Evolutionary conservation across 2,113 vertebrate genomes (phyloP), one percentile per base, ranked within the genome.

Genomic region (Neodon shergylaensis): DNA sequence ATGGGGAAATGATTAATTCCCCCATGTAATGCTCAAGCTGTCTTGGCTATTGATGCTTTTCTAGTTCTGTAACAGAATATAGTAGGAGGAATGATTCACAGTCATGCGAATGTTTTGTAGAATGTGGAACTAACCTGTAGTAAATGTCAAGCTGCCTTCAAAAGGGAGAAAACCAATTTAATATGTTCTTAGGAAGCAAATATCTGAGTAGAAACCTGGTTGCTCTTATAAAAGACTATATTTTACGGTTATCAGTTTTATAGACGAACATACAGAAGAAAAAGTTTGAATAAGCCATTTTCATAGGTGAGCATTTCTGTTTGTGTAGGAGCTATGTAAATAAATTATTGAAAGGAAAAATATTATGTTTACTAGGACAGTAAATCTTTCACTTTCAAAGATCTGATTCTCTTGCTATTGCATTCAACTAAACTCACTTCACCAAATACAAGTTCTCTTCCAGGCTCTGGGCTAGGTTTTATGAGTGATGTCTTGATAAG

Each of bases 131-230:
- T 94, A 93, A 95, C 73, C 70, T 88, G 72, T 22, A 90, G 88
- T 96, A 96, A 96, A 96, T 90, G 70, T 47, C 72, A 92, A 84
- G 83, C 52, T 93, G 65, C 93, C 74, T 94, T 94, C 74, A 88
- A 61, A 81, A n/a, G 22, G 11, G 33, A 44, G 28, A 54, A 66
- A 92, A 63, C 88, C 28, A 86, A 83, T 91, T 92, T 87, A 82
- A 95, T 79, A 49, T 31, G 72, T 77, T 95, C 95, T 90, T 17
- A 54, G 96, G 81, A 83, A 92, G 49, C 33, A 52, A 92, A 42
- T 49, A 33, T 78, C 36, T 94, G 92, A 77, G 44, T 63, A 84
- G 72, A 88, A 95, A 95, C 33, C 70, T 85, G 44, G 61, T 39
- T 91, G 16, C 68, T 49, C 42, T 26, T 85, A 86, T 83, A 36